Evolutionary conservation across 2,797 vertebrate species (phyloP), one percentile per base, ranked within the genome.

Genomic region (Syngnathus rostellatus): DNA sequence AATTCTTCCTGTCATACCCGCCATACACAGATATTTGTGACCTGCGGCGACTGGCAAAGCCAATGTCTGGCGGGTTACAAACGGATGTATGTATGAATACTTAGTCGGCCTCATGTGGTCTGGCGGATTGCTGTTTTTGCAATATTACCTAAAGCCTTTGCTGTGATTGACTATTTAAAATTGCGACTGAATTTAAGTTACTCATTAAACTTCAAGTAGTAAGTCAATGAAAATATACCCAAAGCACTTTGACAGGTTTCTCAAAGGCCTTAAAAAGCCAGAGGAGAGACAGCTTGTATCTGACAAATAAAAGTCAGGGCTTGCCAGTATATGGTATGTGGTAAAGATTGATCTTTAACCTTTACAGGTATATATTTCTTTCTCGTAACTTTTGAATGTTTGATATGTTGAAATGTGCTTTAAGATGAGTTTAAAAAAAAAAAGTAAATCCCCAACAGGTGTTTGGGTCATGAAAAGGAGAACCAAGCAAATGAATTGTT

Each of bases 1-100:
- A 85, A 82, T 78, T 78, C 84, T 86, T 82, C 80, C 74, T 72
- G 73, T n/a, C 72, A 65, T 37, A 68, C 67, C 67, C 71, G 75
- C 73, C 63, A 55, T 78, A 55, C 79, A 65, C 63, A 81, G 78
- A 82, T 81, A 85, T 85, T 81, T 88, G 85, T 83, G 80, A 80
- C 81, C 79, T 74, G 74, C 73, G 76, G 76, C 74, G 70, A 57
- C 66, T 83, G 80, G 74, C 31, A 2, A 66, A 62, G 75, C 70
- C 76, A 80, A 71, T 64, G 60, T 67, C 68, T 77, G 66, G 73
- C 65, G 23, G 61, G 68, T 72, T 65, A 6, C 8, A 45, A 11
- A 23, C 57, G 51, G 67, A 48, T 62, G 51, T 68, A 48, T 62
- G 55, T 67, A 45, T 68, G 70, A 55, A 58, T 66, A 68, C n/a